phyloP scores from a whole-genome alignment of 1,140 invertebrate species.

The Steinernema feltiae region DNA sequence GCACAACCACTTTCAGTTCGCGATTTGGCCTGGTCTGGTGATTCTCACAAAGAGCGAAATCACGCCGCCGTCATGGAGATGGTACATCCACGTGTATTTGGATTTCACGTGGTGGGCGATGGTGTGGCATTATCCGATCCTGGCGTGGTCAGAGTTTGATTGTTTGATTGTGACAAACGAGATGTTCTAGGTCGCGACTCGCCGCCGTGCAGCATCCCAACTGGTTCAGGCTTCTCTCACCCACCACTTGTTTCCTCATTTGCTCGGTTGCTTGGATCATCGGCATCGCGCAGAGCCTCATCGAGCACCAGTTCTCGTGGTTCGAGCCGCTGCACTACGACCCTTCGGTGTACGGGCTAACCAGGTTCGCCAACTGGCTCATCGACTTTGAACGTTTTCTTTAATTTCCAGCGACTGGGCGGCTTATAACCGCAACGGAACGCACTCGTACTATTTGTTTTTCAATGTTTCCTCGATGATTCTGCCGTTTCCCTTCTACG shows the following conservation, averaged over 20 bases:
- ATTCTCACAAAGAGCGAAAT: constrained; percentile 41
- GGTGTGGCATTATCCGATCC: constrained; percentile 42
- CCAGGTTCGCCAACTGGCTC: too few relatives aligned
- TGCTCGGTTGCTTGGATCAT: constrained; percentile 38
- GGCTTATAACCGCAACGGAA: constrained; percentile 28
- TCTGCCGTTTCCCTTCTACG: constrained; percentile 40
- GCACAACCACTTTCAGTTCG: constrained; percentile 31
- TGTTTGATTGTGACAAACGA: too few relatives aligned
- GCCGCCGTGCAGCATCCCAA: constrained; percentile 41
- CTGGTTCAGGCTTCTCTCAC: constrained; percentile 34
- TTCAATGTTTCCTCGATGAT: constrained; percentile 40
- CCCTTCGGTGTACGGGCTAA: constrained; percentile 32
- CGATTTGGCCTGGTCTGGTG: constrained; percentile 39
- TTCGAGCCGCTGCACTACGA: constrained; percentile 37
- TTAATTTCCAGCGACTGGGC: constrained; percentile 36
- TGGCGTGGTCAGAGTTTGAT: constrained; percentile 39
- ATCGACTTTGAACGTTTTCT: too few relatives aligned
- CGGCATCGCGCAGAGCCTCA: constrained; percentile 35
- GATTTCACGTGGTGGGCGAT: constrained; percentile 43
- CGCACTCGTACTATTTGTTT: constrained; percentile 36
- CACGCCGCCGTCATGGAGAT: constrained; percentile 23
- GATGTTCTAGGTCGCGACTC: constrained; percentile 25
- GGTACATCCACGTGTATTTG: constrained; percentile 38
- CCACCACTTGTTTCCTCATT: constrained; percentile 31
- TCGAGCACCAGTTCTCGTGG: constrained; percentile 43